These are phyloP conservation scores for Dryas iulia DNA, from an alignment of 1,140 invertebrate species.

Conservation along the genomic window DNA sequence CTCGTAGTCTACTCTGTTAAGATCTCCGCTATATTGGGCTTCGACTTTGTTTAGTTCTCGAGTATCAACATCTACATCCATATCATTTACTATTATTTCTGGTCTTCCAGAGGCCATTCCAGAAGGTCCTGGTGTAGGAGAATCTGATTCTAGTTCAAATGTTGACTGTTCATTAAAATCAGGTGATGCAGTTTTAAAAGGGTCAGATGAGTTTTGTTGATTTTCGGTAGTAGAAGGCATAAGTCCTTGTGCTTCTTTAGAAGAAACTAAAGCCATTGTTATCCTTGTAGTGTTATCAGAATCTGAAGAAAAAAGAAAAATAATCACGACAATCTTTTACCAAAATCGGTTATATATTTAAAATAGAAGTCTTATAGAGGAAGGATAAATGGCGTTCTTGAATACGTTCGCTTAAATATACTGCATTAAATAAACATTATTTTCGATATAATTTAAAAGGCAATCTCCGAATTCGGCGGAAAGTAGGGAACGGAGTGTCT, in stretches of 20 bases:
- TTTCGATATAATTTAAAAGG: too few relatives aligned
- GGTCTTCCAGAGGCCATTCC: background rate
- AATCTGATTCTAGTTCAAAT: too few relatives aligned
- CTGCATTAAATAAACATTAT: too few relatives aligned
- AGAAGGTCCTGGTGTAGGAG: background rate
- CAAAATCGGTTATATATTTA: too few relatives aligned
- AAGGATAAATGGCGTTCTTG: too few relatives aligned
- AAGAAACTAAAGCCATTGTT: background rate
- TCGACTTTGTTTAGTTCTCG: background rate
- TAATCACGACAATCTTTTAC: too few relatives aligned
- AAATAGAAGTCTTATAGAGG: too few relatives aligned
- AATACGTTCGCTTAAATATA: too few relatives aligned
- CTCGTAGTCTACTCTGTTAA: background rate
- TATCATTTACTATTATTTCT: background rate
- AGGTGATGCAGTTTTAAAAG: background rate
- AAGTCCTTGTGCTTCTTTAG: background rate
- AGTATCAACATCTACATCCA: background rate
- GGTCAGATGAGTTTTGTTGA: too few relatives aligned
- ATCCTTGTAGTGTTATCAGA: background rate
- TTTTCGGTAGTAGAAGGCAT: background rate
- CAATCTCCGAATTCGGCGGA: too few relatives aligned
- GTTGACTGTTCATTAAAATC: background rate
- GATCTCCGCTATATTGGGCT: background rate
- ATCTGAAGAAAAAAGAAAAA: background rate
- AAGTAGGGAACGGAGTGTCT: too few relatives aligned